A percentile compares a stretch with the other conserved stretches of the same genome.
phyloP scores from a whole-genome alignment of 2,888 invertebrate genomes.

The Mythimna lalbum region DNA sequence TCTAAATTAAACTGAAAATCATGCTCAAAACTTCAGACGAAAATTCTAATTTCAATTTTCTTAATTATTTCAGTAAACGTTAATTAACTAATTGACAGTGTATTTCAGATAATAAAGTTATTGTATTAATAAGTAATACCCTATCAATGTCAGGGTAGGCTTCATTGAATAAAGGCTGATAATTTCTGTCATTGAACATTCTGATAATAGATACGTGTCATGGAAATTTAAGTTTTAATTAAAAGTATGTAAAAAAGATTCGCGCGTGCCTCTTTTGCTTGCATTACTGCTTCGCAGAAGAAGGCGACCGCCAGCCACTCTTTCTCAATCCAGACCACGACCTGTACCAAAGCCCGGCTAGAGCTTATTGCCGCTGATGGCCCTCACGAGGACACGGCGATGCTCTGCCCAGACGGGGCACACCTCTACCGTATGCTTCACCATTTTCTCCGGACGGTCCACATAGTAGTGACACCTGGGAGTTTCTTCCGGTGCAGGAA shows the following conservation, averaged over 20 bases:
- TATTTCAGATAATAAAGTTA: conserved; percentile 9
- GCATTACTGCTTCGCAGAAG: too few species aligned
- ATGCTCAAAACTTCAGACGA: not conserved
- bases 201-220: not conserved
- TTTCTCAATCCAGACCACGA: too few species aligned
- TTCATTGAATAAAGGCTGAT: conserved; percentile 22
- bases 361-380: too few species aligned
- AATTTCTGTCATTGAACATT: not conserved
- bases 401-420: too few species aligned
- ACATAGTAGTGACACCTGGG: too few species aligned
- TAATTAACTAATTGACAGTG: conserved; percentile 48
- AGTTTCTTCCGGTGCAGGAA: too few species aligned
- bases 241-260: not conserved
- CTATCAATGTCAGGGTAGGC: conserved; percentile 1
- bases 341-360: too few species aligned
- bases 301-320: too few species aligned
- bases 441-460: too few species aligned
- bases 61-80: not conserved
- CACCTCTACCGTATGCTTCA: too few species aligned
- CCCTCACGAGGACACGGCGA: too few species aligned
- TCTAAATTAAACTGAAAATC: not conserved
- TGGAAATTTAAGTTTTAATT: not conserved
- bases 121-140: conserved; percentile 23
- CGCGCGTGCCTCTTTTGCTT: too few species aligned
- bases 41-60: not conserved